Evolutionary conservation across 2,888 invertebrate genomes (phyloP).

Genomic region (Agapostemon virescens): DNA sequence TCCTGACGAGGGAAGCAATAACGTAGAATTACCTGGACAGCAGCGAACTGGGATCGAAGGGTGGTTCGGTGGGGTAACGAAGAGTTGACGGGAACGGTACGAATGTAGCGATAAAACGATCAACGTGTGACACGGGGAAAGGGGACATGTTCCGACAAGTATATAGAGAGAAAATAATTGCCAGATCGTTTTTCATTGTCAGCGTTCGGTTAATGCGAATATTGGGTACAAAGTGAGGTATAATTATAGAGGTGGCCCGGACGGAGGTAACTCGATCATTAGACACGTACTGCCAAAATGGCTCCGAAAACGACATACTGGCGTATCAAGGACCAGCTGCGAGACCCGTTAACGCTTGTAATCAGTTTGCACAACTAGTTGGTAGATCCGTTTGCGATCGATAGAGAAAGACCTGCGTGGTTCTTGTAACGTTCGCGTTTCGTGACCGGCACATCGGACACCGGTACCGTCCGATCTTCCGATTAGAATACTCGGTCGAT

Average conservation of each 20-base stretch:
- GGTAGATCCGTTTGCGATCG: slow-evolving; percentile 50
- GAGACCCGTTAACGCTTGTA: slow-evolving; percentile 48
- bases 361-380: slow-evolving; percentile 55
- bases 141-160: neutral
- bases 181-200: slow-evolving; percentile 59
- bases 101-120: slow-evolving; percentile 51
- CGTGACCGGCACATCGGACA: neutral
- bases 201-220: slow-evolving; percentile 57
- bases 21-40: slow-evolving; percentile 16
- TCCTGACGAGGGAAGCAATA: slow-evolving; percentile 11
- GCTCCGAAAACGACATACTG: slow-evolving; percentile 36
- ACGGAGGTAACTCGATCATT: slow-evolving; percentile 62
- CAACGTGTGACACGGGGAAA: slow-evolving; percentile 23
- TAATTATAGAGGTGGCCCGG: slow-evolving; percentile 59
- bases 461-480: neutral
- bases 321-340: slow-evolving; percentile 39
- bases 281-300: slow-evolving; percentile 60
- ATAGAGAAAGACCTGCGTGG: slow-evolving; percentile 51
- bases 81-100: neutral
- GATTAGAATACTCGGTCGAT: neutral
- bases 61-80: neutral
- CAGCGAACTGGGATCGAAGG: neutral
- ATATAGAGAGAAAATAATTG: slow-evolving; percentile 47
- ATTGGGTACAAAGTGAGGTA: slow-evolving; percentile 59
- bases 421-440: slow-evolving; percentile 31